These are phyloP conservation scores for Chaetodon auriga DNA, from an alignment of 2,113 vertebrate genomes.

Conservation along the genomic window DNA sequence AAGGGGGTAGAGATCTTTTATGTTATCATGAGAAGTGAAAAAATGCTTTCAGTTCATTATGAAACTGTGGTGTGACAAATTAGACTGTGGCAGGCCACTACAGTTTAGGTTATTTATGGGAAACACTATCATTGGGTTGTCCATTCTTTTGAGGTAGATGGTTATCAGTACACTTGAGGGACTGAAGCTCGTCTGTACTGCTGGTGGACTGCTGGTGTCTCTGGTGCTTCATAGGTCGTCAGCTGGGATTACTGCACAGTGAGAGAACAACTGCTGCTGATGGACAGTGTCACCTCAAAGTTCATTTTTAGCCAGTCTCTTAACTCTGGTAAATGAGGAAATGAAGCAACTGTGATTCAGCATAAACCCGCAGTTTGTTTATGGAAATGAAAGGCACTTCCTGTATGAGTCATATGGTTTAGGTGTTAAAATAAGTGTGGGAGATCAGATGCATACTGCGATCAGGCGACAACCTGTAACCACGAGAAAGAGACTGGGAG, in stretches of 20 bases:
- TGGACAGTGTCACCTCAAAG: neutral
- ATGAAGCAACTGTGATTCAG: constrained; percentile 3
- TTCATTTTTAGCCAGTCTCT: neutral
- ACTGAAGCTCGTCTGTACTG: neutral
- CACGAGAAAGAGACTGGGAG: neutral
- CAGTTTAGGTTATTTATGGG: too few relatives aligned
- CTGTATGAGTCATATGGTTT: neutral
- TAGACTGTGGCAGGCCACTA: too few relatives aligned
- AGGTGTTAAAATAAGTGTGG: neutral
- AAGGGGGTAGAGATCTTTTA: too few relatives aligned
- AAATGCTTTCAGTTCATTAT: too few relatives aligned
- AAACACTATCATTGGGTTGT: neutral
- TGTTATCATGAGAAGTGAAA: too few relatives aligned
- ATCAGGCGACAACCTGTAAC: neutral
- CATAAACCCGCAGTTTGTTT: neutral
- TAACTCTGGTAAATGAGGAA: constrained; percentile 12
- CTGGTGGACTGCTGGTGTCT: neutral
- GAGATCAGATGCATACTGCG: neutral
- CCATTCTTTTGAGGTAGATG: neutral
- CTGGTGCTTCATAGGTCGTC: neutral
- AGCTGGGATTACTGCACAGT: neutral
- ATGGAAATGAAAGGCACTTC: constrained; percentile 11
- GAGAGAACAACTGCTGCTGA: neutral
- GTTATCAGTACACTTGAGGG: too few relatives aligned
- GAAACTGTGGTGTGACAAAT: too few relatives aligned